These are phyloP conservation scores for Drosophila erecta DNA, from an alignment of 1,140 invertebrate species.

Conservation along the genomic window DNA sequence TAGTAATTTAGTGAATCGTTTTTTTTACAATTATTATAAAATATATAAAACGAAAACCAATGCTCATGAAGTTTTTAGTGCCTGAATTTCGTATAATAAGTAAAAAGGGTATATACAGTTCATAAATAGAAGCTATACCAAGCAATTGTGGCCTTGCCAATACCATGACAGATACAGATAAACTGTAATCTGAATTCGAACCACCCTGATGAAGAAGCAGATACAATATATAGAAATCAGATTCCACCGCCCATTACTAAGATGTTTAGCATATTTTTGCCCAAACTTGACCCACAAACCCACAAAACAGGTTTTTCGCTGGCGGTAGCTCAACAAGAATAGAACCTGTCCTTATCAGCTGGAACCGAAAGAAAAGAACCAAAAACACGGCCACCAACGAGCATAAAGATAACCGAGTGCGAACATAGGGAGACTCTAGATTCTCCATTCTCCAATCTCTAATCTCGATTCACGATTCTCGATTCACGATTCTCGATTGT, in stretches of 20 bases:
- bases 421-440: slow-evolving; percentile 3
- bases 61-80: no score
- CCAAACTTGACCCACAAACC: slow-evolving; percentile 37
- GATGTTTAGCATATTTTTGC: slow-evolving; percentile 18
- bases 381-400: slow-evolving; percentile 6
- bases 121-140: no score
- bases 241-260: neutral
- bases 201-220: no score
- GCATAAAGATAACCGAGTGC: slow-evolving; percentile 38
- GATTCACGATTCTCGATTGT: neutral
- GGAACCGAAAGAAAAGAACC: neutral
- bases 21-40: neutral
- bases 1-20: neutral
- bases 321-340: slow-evolving; percentile 1
- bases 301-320: slow-evolving; percentile 14
- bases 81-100: no score
- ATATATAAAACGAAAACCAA: no score
- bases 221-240: neutral
- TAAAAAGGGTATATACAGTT: no score
- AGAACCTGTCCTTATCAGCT: slow-evolving; percentile 25
- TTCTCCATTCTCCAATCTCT: slow-evolving; percentile 2
- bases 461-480: neutral
- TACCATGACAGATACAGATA: no score
- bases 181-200: no score
- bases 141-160: no score